phyloP scores from a whole-genome alignment of 2,797 vertebrate species.

The Oophaga sylvatica region DNA sequence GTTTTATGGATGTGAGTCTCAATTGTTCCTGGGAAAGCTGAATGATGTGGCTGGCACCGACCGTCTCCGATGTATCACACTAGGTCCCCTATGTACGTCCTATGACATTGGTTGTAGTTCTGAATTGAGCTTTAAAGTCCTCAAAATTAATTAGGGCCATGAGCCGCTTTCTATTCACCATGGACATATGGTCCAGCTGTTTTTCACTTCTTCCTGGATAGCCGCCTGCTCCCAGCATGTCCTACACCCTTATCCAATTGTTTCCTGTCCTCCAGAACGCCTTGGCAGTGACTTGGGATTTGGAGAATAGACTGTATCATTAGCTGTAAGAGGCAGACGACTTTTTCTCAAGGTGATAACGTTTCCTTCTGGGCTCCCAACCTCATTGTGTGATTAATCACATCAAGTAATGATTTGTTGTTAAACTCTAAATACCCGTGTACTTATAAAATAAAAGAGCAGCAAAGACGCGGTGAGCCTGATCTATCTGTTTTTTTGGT shows the following conservation, averaged over 20 bases:
- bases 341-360: conserved; percentile 25
- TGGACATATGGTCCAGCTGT: background rate
- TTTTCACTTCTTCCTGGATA: background rate
- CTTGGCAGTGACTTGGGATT: conserved; percentile 9
- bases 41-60: background rate
- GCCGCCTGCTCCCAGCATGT: background rate
- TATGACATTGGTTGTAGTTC: background rate
- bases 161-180: background rate
- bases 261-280: background rate
- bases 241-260: conserved; percentile 21
- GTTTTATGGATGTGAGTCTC: background rate
- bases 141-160: background rate
- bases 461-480: background rate
- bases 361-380: background rate
- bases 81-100: background rate
- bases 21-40: background rate
- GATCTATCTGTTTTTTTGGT: conserved; percentile 11
- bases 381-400: conserved; percentile 22
- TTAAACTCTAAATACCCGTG: background rate
- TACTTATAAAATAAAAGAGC: conserved; percentile 32
- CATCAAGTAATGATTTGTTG: conserved; percentile 38
- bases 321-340: background rate
- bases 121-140: background rate
- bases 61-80: background rate
- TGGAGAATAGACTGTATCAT: conserved; percentile 11